Evolutionary conservation across 2,797 vertebrate genomes (phyloP), one percentile per base, ranked within the genome.

Genomic region (Oreochromis grahami): DNA sequence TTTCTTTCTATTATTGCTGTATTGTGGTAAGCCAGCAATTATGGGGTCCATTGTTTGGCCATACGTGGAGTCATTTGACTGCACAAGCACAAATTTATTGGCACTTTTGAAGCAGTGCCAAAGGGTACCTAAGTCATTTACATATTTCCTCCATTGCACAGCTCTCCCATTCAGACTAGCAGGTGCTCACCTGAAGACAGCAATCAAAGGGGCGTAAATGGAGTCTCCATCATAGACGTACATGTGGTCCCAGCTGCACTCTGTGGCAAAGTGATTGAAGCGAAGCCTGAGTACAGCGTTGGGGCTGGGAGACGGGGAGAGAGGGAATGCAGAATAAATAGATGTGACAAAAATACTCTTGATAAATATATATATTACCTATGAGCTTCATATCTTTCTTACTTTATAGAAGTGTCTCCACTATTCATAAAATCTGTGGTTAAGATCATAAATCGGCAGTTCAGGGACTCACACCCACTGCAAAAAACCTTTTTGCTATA

Each of bases 191-290:
- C 98, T 99, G 95, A 99, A 99, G 48, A 97, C 98, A 11, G 98
- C 98, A 86, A 99, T 93, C 56, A 99, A 91, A 10, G 98, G 98
- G 83, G 98, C 97, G 8, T 99, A 99, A 90, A 99, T 96, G 45
- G 98, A 99, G 93, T 99, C 98, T 82, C 98, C 98, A 2, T 99
- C 98, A 14, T 98, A 99, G 53, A 99, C 96, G 5, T 99, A 99
- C 58, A 99, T 97, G 92, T 99, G 98, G 95, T 99, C 98, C 98
- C 98, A 99, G 89, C 97, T 99, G 97, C 98, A 99, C 89, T 99
- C 98, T 0, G 98, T 99, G 78, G 98, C 98, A 90, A 98, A 99
- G 95, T 99, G 98, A 95, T 95, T 98, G 94, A 99, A 99, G 76
- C 97, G 97, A 84, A 99, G 97, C 87, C 98, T 94, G 70, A 99